Evolutionary conservation across 2,888 invertebrate genomes (phyloP), one percentile per base, ranked within the genome.

Genomic region (Platypus cylindrus): DNA sequence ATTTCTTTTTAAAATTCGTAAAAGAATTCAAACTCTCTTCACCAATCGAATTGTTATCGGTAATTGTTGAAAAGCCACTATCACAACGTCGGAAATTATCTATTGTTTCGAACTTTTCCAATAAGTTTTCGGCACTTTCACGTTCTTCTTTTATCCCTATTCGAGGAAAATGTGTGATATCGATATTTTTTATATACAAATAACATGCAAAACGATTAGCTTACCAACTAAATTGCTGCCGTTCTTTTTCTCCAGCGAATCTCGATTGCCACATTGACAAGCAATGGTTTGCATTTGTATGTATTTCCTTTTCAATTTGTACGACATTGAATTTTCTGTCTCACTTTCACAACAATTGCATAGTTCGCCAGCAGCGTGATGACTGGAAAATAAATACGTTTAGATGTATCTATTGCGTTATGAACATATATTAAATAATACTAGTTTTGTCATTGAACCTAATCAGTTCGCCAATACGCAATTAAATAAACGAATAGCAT

Each of bases 41-140:
- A 9, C 50, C 52, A 56, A 62, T 55, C 3, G 60, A 60, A 45
- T 62, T 62, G 48, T 68, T 68, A 4, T 59, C 68, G 3, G 62
- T 62, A n/a, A n/a, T n/a, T 13, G 60, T 58, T 12, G 61, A 60
- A 15, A 62, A 53, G 9, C 62, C 62, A 49, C 68, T 68, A 48
- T 70, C 70, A 49, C 70, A 71, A 9, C 66, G 60, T 37, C 66
- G 66, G 48, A 68, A 70, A 23, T 67, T 66, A 45, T 68, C 67
- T 43, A 65, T 63, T 22, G 63, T 61, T 47, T 69, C 68, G 43
- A 66, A 62, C 39, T 57, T 58, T 39, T 60, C 60, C 30, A 63
- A 45, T 8, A 63, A 45, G 46, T 62, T 55, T 41, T 63, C 63
- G n/a, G 58, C 58, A 47, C 62, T 62, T 46, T 64, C 64, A 13